phyloP scores from a whole-genome alignment of 2,113 vertebrate species.

The Nanorana parkeri region DNA sequence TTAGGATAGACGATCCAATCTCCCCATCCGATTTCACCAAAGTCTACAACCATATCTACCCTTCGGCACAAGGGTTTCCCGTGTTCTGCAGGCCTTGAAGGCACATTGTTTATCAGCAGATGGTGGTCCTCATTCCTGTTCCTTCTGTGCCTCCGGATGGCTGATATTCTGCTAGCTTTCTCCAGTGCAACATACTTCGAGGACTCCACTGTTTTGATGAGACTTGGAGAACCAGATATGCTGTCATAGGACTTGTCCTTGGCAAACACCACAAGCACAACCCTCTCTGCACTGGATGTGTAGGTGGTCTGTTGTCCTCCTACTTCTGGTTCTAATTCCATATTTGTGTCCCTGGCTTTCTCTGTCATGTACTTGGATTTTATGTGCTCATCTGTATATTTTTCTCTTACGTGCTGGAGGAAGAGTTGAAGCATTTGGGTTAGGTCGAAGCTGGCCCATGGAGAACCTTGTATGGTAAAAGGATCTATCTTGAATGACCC shows the following conservation, averaged over 20 bases:
- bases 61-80: slow-evolving; percentile 68
- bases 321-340: fast-evolving
- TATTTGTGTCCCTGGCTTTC: background rate
- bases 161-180: slow-evolving; percentile 14
- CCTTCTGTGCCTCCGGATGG: slow-evolving; percentile 77
- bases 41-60: slow-evolving; percentile 89
- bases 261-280: slow-evolving; percentile 85
- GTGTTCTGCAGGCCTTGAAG: fast-evolving
- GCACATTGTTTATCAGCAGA: slow-evolving; percentile 14
- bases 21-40: slow-evolving; percentile 86
- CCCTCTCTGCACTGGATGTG: slow-evolving; percentile 62
- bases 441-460: slow-evolving; percentile 84
- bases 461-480: slow-evolving; percentile 58
- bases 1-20: slow-evolving; percentile 87
- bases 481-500: slow-evolving; percentile 71
- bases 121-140: slow-evolving; percentile 73
- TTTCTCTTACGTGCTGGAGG: slow-evolving; percentile 67
- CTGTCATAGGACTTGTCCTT: slow-evolving; percentile 67
- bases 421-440: slow-evolving; percentile 77
- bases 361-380: background rate
- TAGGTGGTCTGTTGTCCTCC: slow-evolving; percentile 42
- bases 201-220: slow-evolving; percentile 81
- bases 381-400: slow-evolving; percentile 42
- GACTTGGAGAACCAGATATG: slow-evolving; percentile 67
- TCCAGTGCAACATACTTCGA: slow-evolving; percentile 77